Percentiles rank a stretch among this genome's conserved stretches.
Evolutionary conservation across 2,797 vertebrate genomes (phyloP).

Genomic region (Gallirallus australis): DNA sequence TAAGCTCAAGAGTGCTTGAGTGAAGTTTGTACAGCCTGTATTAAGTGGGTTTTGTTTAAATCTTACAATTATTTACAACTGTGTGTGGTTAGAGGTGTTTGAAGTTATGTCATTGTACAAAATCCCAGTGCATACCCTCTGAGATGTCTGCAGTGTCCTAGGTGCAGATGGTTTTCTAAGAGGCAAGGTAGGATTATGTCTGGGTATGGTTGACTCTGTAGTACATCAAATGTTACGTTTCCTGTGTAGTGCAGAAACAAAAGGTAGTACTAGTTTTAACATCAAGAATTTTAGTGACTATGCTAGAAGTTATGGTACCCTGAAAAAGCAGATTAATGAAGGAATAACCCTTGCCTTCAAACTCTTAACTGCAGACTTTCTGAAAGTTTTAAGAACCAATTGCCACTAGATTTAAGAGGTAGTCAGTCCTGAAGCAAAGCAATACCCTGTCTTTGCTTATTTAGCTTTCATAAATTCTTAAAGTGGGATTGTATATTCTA

Average conservation of each 20-base stretch:
- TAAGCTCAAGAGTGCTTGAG: conserved; percentile 65
- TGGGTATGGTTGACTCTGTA: background rate
- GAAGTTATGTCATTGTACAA: background rate
- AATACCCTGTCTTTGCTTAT: background rate
- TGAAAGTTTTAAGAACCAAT: background rate
- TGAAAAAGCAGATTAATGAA: background rate
- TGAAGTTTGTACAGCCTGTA: background rate
- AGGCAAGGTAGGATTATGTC: background rate
- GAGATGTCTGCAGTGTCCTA: background rate
- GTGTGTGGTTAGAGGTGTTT: background rate
- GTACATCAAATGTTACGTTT: background rate
- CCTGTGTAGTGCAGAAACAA: background rate
- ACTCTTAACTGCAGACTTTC: background rate
- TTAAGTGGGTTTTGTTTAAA: background rate
- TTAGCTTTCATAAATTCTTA: background rate
- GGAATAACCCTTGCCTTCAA: background rate
- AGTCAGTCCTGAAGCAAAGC: background rate
- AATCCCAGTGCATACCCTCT: background rate
- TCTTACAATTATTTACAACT: background rate
- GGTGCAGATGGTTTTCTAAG: background rate
- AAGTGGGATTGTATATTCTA: background rate
- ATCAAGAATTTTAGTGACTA: background rate
- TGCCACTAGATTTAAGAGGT: background rate
- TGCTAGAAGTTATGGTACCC: background rate
- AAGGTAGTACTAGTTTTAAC: background rate